Conservation (phyloP, 2,888 invertebrate genomes). For the Erebia aethiops region DNA sequence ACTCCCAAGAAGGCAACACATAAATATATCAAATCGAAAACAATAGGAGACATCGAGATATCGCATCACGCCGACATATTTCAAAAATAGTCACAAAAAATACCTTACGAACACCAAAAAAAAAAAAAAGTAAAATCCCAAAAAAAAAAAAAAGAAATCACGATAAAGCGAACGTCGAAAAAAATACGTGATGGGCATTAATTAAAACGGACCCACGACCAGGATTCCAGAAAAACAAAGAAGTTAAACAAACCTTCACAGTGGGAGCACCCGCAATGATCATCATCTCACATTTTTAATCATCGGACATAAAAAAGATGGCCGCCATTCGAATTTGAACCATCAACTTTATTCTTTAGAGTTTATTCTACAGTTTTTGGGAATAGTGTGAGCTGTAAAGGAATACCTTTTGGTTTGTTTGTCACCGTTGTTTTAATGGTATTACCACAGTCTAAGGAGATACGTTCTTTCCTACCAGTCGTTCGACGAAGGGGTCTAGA, state of each 20-base stretch:
- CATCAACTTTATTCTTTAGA: slow-evolving; percentile 50
- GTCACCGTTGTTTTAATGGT: slow-evolving; percentile 84
- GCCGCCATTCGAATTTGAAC: slow-evolving; percentile 57
- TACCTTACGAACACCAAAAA: slow-evolving; percentile 55
- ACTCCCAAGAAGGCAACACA: slow-evolving; percentile 73
- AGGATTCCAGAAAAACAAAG: slow-evolving; percentile 81
- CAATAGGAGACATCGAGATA: slow-evolving; percentile 81
- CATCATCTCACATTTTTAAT: slow-evolving; percentile 82
- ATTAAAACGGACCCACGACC: slow-evolving; percentile 82
- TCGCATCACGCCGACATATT: slow-evolving; percentile 79
- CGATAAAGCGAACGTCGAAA: slow-evolving; percentile 72
- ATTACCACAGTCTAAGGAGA: slow-evolving; percentile 53
- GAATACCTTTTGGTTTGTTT: slow-evolving; percentile 80
- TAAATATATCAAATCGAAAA: slow-evolving; percentile 82
- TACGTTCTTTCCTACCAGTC: too few relatives aligned
- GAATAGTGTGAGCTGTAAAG: slow-evolving; percentile 73
- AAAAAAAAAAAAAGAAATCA: slow-evolving; percentile 53
- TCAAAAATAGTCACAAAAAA: slow-evolving; percentile 76
- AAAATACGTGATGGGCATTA: slow-evolving; percentile 83
- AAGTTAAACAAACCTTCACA: slow-evolving; percentile 79
- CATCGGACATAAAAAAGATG: slow-evolving; percentile 66
- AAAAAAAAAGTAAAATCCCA: slow-evolving; percentile 64
- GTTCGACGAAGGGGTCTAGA: too few relatives aligned
- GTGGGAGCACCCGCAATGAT: slow-evolving; percentile 81
- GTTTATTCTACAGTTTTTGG: slow-evolving; percentile 46